Evolutionary conservation across 2,888 invertebrate genomes (phyloP), one percentile per base, ranked within the genome.

Genomic region (Micoletzkya japonica): DNA sequence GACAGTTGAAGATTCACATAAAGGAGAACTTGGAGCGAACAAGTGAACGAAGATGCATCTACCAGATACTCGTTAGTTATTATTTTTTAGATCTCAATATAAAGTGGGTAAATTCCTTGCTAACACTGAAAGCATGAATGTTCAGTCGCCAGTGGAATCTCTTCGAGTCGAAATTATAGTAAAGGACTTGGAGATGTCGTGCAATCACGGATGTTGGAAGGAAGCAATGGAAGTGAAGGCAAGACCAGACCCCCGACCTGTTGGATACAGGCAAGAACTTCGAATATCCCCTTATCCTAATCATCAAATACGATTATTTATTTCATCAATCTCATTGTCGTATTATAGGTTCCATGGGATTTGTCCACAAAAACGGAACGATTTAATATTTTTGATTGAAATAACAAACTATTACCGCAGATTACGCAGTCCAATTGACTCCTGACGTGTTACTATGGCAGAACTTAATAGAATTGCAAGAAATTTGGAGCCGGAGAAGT

Each of bases 211-310:
- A 30, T 68, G 68, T 44, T 68, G 57, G 56, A 56, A 32, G 49
- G 68, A 68, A 32, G 68, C 44, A 44, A 24, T 68, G 20, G 68
- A 68, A 32, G 44, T 68, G 2, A 68, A 68, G 34, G 28, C 57
- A n/a, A 20, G 26, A 30, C 2, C 3, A 2, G 68, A 68, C 28
- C 32, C 68, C 2, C n/a, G 68, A 28, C 44, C 68, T 17, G 32
- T 34, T 4, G 68, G 68, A 57, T 68, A 68, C 32, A 37, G 68
- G 68, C 44, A 28, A 6, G 26, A 2, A 28, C 1, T 2, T 44
- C 24, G 24, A 36, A 2, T 26, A 17, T 61, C 44, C 17, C 7
- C n/a, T n/a, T n/a, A n/a, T n/a, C n/a, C n/a, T n/a, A n/a, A n/a
- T n/a, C n/a, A n/a, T n/a, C n/a, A n/a, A n/a, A n/a, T n/a, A n/a